Evolutionary conservation across 1,140 invertebrate species (phyloP).

Genomic region (Anoplolepis gracilipes): DNA sequence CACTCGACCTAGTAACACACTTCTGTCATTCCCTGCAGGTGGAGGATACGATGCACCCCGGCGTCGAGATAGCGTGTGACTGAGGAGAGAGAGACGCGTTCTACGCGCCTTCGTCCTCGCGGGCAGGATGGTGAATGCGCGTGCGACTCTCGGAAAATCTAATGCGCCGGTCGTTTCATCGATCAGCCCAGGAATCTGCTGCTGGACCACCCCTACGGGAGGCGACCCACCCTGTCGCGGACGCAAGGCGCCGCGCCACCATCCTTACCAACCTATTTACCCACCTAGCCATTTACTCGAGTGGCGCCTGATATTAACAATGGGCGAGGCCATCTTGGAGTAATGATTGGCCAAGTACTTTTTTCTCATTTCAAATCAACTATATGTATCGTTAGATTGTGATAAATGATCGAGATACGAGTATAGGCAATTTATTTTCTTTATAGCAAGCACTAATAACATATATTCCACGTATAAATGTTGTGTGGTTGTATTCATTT

Average conservation of each 20-base stretch:
- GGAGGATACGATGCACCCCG: conserved; percentile 58
- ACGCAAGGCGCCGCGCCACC: neutral
- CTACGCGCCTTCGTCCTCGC: conserved; percentile 66
- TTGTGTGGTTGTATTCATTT: neutral
- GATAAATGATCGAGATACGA: conserved; percentile 5
- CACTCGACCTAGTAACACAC: conserved; percentile 83
- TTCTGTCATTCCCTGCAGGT: conserved; percentile 76
- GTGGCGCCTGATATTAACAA: conserved; percentile 42
- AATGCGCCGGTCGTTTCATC: conserved; percentile 85
- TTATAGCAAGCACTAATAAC: too few relatives aligned
- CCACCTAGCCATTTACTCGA: conserved; percentile 82
- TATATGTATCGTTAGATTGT: conserved; percentile 11
- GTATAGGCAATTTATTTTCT: neutral
- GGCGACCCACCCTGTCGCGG: conserved; percentile 58
- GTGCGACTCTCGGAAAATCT: conserved; percentile 81
- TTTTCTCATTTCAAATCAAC: neutral
- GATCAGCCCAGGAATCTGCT: conserved; percentile 84
- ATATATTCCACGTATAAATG: neutral
- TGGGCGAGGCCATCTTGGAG: conserved; percentile 56
- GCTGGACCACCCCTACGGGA: conserved; percentile 82
- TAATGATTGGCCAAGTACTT: conserved; percentile 34
- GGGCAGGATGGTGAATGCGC: conserved; percentile 76
- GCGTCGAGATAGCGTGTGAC: conserved; percentile 75
- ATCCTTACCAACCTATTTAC: conserved; percentile 81
- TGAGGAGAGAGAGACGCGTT: conserved; percentile 72